These are phyloP conservation scores for Chaetorhynchus papuensis DNA, from an alignment of 2,113 vertebrate genomes.

Conservation along the genomic window DNA sequence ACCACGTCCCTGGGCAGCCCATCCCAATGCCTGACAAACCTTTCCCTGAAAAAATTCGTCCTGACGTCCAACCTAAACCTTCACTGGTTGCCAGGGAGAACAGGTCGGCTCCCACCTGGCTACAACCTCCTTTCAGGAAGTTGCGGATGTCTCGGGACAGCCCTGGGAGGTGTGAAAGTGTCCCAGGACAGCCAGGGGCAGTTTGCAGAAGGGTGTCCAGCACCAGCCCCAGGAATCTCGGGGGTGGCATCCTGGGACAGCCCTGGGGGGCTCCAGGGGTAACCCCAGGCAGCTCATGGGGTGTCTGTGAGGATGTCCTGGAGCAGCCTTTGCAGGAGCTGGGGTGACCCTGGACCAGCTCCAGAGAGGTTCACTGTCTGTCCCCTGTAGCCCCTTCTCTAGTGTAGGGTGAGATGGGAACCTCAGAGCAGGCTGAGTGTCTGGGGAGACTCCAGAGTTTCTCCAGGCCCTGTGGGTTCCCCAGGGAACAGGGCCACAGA, in stretches of 20 bases:
- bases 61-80: background rate
- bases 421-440: background rate
- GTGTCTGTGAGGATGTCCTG: background rate
- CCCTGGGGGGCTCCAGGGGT: background rate
- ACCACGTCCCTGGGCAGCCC: background rate
- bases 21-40: background rate
- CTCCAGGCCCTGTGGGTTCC: accelerated
- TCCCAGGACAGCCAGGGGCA: background rate
- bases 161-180: no score
- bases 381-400: background rate
- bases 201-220: background rate
- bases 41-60: background rate
- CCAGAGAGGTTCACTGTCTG: background rate
- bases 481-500: accelerated
- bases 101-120: background rate
- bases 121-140: background rate
- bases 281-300: background rate
- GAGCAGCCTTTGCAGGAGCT: background rate
- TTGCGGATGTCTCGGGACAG: background rate
- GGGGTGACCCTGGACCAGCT: background rate
- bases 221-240: accelerated
- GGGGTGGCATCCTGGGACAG: background rate
- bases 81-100: background rate
- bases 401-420: background rate
- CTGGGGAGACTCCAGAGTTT: background rate